A percentile compares a stretch with the other conserved stretches of the same genome.
Conservation (phyloP, 2,797 vertebrate species). For the Lepidocolaptes lacrymiger region DNA sequence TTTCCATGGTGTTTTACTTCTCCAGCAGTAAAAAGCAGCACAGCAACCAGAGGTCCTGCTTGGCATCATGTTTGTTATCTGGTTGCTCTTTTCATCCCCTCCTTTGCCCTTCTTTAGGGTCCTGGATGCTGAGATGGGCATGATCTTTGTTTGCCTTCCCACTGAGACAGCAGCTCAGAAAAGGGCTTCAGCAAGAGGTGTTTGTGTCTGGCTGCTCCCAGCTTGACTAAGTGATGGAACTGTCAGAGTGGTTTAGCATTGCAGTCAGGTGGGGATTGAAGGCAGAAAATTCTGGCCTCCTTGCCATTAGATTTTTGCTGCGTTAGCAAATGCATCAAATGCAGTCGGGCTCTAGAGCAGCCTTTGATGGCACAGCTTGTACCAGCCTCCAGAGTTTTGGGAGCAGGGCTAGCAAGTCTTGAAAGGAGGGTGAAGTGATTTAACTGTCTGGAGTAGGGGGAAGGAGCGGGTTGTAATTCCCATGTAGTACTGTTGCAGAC, state of each 20-base stretch:
- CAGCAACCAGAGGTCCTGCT: neutral
- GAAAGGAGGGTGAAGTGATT: neutral
- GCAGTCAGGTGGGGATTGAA: neutral
- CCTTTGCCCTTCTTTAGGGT: neutral
- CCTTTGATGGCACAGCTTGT: neutral
- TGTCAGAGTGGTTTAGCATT: neutral
- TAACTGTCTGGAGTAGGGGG: neutral
- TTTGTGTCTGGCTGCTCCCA: neutral
- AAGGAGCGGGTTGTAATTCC: neutral
- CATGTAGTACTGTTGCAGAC: rapidly evolving
- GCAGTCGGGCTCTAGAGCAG: neutral
- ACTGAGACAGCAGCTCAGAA: neutral
- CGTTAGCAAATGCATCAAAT: neutral
- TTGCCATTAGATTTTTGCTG: neutral
- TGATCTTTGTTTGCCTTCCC: neutral
- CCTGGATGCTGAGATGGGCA: neutral
- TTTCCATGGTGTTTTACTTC: neutral
- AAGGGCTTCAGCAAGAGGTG: neutral
- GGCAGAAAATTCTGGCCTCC: neutral
- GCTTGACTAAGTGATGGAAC: neutral
- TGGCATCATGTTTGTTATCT: neutral
- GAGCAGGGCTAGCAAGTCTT: neutral
- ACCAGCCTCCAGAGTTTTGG: neutral
- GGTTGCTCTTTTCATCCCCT: neutral
- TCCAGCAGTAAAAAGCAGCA: neutral